Evolutionary conservation across 2,113 vertebrate genomes (phyloP).

Genomic region (Pithys albifrons): DNA sequence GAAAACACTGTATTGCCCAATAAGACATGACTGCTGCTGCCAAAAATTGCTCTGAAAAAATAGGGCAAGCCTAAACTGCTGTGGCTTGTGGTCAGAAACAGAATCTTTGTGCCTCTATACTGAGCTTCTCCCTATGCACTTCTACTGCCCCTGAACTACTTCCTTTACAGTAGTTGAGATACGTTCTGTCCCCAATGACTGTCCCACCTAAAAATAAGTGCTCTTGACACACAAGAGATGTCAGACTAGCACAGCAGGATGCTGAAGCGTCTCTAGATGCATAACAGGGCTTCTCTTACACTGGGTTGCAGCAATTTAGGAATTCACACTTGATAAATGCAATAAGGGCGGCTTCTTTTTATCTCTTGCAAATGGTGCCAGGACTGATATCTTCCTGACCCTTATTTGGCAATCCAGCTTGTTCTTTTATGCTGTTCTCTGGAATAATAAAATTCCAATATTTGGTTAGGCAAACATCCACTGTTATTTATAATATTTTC

Average conservation of each 20-base stretch:
- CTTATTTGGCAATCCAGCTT: constrained; percentile 27
- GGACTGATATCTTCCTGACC: constrained; percentile 1
- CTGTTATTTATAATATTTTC: background rate
- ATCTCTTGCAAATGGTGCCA: constrained; percentile 28
- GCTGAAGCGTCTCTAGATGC: constrained; percentile 50
- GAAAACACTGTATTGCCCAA: background rate
- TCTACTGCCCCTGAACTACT: background rate
- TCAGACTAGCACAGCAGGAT: constrained; percentile 51
- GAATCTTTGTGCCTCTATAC: background rate
- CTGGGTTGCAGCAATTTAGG: constrained; percentile 46
- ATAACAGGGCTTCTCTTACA: constrained; percentile 42
- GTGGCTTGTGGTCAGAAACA: constrained; percentile 19
- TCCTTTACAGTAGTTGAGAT: constrained; percentile 33
- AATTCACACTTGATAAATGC: constrained; percentile 64
- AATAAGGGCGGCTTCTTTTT: constrained; percentile 36
- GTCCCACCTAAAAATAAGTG: constrained; percentile 66
- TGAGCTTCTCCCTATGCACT: background rate
- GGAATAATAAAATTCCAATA: background rate
- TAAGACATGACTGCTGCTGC: background rate
- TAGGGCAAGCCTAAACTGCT: background rate
- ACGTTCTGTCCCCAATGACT: constrained; percentile 8
- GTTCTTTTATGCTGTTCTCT: background rate
- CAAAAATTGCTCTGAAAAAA: background rate
- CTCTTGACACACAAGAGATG: constrained; percentile 52
- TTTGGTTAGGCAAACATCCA: background rate